Percentiles rank a stretch among this genome's conserved stretches.
Conservation (phyloP, 2,797 vertebrate genomes). For the Ispidina picta region DNA sequence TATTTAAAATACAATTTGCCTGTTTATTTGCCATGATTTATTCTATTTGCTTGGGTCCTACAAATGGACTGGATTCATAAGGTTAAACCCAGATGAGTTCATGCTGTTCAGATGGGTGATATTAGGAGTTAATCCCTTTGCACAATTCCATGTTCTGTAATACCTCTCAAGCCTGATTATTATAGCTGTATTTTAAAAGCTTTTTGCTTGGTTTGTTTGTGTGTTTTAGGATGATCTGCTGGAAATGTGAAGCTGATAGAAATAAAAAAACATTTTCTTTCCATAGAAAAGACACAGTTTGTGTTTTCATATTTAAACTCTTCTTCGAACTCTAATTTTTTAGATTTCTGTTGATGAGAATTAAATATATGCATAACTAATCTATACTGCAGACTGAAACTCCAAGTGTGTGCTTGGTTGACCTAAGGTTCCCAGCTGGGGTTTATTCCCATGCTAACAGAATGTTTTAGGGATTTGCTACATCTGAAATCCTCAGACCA, state of each 20-base stretch:
- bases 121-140: constrained; percentile 63
- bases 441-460: not conserved
- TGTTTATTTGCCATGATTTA: constrained; percentile 13
- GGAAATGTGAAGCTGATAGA: not conserved
- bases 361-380: not conserved
- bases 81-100: constrained; percentile 62
- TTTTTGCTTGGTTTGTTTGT: not conserved
- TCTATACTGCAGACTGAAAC: not conserved
- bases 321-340: not conserved
- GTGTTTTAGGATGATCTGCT: constrained; percentile 42
- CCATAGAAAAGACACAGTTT: not conserved
- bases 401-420: not conserved
- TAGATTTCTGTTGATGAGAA: not conserved
- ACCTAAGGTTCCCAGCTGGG: not conserved
- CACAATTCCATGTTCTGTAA: constrained; percentile 13
- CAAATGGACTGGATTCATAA: constrained; percentile 44
- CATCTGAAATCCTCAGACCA: constrained; percentile 77
- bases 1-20: not conserved
- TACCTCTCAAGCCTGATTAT: constrained; percentile 32
- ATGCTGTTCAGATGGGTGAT: constrained; percentile 59
- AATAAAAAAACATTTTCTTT: not conserved
- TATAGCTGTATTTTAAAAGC: constrained; percentile 55
- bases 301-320: not conserved
- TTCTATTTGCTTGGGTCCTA: constrained; percentile 15
- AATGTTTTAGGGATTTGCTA: constrained; percentile 30